Evolutionary conservation across 2,888 invertebrate species (phyloP).

Genomic region (Synergus itoensis): DNA sequence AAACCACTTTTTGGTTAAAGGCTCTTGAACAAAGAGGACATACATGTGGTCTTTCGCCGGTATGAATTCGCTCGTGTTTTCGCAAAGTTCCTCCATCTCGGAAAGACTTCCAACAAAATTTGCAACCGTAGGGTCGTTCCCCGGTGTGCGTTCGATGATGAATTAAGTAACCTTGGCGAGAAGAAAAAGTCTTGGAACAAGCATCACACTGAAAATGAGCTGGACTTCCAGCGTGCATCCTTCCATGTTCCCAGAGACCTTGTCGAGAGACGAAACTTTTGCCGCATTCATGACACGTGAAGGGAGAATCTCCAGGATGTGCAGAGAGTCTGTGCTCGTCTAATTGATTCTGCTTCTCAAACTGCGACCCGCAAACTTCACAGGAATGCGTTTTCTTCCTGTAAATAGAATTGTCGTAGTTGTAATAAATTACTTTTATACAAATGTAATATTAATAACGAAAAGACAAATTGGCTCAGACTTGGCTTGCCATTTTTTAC

Average conservation of each 20-base stretch:
- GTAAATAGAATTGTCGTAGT: neutral
- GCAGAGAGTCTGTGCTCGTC: conserved; percentile 76
- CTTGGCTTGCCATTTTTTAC: neutral
- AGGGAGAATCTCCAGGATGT: conserved; percentile 77
- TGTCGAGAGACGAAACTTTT: conserved; percentile 78
- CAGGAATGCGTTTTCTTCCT: conserved; percentile 77
- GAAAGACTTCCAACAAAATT: conserved; percentile 80
- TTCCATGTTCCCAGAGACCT: conserved; percentile 78
- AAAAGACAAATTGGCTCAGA: neutral
- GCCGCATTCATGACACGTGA: conserved; percentile 77
- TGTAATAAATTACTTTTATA: no score
- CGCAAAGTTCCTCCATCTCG: conserved; percentile 80
- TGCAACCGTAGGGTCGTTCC: conserved; percentile 80
- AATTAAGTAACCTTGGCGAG: conserved; percentile 79
- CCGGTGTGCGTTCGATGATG: conserved; percentile 80
- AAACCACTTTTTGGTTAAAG: conserved; percentile 80
- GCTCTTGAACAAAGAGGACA: conserved; percentile 80
- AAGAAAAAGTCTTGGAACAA: conserved; percentile 80
- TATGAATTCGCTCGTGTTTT: conserved; percentile 80
- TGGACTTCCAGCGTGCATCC: conserved; percentile 77
- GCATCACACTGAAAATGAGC: conserved; percentile 78
- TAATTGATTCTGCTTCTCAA: conserved; percentile 75
- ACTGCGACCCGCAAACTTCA: conserved; percentile 76
- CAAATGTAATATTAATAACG: no score
- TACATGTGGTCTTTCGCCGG: conserved; percentile 80